phyloP scores from a whole-genome alignment of 2,113 vertebrate genomes.

The Myrmecobius fasciatus region DNA sequence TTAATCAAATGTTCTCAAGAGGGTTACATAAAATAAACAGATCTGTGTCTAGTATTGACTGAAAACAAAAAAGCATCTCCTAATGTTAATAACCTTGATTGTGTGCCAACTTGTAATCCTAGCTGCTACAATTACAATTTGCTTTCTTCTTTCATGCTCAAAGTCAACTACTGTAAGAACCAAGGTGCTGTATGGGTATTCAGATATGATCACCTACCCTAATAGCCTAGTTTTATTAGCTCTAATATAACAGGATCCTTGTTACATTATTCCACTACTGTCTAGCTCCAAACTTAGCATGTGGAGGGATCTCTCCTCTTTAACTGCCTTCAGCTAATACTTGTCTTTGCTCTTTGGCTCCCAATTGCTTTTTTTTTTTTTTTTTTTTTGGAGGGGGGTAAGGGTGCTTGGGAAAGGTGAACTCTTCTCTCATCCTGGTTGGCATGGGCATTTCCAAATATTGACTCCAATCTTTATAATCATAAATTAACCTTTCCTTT shows the following conservation, averaged over 20 bases:
- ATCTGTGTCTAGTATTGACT: slow-evolving; percentile 13
- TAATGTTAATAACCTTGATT: slow-evolving; percentile 72
- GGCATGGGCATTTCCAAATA: neutral
- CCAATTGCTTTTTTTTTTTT: neutral
- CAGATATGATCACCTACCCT: slow-evolving; percentile 60
- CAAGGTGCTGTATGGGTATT: slow-evolving; percentile 56
- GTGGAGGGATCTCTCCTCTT: too few relatives aligned
- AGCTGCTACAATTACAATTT: slow-evolving; percentile 73
- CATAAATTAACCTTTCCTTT: neutral
- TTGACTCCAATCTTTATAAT: neutral
- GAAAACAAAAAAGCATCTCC: slow-evolving; percentile 56
- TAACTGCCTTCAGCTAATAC: neutral
- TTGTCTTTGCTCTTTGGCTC: neutral
- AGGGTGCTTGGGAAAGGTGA: neutral
- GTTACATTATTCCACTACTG: slow-evolving; percentile 13
- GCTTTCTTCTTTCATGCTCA: slow-evolving; percentile 57
- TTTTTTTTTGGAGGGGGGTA: neutral
- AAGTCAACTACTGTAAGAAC: slow-evolving; percentile 56
- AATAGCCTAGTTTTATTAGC: slow-evolving; percentile 72
- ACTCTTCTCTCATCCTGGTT: neutral
- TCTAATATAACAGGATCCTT: slow-evolving; percentile 58
- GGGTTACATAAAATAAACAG: slow-evolving; percentile 52
- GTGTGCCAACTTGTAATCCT: slow-evolving; percentile 70
- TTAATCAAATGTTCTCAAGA: slow-evolving; percentile 57
- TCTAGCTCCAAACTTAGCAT: neutral